These are phyloP conservation scores for Thunnus albacares DNA, from an alignment of 2,797 vertebrate species.

Conservation along the genomic window DNA sequence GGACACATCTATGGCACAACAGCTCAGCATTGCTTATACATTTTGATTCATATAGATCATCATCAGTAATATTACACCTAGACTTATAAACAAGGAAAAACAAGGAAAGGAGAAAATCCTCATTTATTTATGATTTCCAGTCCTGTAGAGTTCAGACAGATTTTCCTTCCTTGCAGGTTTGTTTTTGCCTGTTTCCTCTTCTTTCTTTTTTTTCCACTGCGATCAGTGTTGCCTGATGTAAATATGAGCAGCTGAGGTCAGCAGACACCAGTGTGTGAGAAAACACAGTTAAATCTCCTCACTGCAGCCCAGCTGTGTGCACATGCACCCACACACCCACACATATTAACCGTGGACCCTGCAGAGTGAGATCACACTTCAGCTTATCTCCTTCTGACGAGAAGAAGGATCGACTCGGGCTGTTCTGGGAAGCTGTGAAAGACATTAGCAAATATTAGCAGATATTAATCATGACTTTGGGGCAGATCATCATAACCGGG, in stretches of 20 bases:
- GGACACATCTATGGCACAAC: background rate
- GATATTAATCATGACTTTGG: conserved; percentile 62
- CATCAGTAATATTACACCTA: background rate
- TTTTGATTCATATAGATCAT: background rate
- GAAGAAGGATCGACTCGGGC: conserved; percentile 35
- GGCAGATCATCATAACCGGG: conserved; percentile 39
- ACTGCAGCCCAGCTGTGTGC: conserved; percentile 76
- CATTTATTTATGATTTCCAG: background rate
- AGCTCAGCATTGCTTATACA: background rate
- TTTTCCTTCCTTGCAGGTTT: conserved; percentile 31
- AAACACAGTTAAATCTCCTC: conserved; percentile 83
- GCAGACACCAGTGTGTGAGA: conserved; percentile 87
- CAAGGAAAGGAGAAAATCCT: background rate
- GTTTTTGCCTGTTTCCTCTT: conserved; percentile 54
- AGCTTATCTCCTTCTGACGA: conserved; percentile 48
- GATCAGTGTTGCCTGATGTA: conserved; percentile 77
- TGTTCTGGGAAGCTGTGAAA: conserved; percentile 52
- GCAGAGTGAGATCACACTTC: conserved; percentile 67
- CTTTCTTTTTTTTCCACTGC: conserved; percentile 17
- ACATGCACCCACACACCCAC: conserved; percentile 57
- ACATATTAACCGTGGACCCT: conserved; percentile 32
- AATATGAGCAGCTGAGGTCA: conserved; percentile 87
- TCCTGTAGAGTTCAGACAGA: background rate
- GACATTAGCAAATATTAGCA: conserved; percentile 76
- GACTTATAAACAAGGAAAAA: background rate